Evolutionary conservation across 2,888 invertebrate species (phyloP).

Genomic region (Glaucopsyche alexis): DNA sequence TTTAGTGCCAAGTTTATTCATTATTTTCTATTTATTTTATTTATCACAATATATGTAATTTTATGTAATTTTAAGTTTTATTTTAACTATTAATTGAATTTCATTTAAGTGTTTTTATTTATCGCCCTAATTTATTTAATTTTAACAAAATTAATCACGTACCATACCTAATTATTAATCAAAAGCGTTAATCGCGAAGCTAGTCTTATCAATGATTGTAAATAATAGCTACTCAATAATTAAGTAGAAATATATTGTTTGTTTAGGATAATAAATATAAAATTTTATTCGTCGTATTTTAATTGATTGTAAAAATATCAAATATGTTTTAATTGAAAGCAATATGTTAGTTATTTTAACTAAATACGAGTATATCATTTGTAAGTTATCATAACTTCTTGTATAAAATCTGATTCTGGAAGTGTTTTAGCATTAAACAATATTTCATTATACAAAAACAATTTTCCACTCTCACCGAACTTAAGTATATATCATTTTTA

Average conservation of each 20-base stretch:
- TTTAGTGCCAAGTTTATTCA: slow-evolving; percentile 16
- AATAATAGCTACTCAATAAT: slow-evolving; percentile 74
- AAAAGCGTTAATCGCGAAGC: slow-evolving; percentile 50
- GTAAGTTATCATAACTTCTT: slow-evolving; percentile 20
- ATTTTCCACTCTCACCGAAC: no score
- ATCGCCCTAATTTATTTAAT: not conserved
- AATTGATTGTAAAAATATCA: slow-evolving; percentile 30
- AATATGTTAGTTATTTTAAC: slow-evolving; percentile 41
- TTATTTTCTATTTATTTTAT: slow-evolving; percentile 33
- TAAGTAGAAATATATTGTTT: slow-evolving; percentile 70
- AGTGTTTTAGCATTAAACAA: not conserved
- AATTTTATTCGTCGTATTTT: slow-evolving; percentile 57
- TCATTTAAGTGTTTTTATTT: not conserved
- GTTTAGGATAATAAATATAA: slow-evolving; percentile 61
- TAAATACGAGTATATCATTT: slow-evolving; percentile 31
- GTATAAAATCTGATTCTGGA: not conserved
- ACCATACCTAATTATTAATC: slow-evolving; percentile 27
- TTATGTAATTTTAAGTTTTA: not conserved
- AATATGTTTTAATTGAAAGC: slow-evolving; percentile 29
- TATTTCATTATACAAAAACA: not conserved
- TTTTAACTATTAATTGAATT: not conserved
- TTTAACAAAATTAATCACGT: not conserved
- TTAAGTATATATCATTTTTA: no score
- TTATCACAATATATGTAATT: not conserved
- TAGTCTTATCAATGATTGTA: slow-evolving; percentile 75